These are phyloP conservation scores for Napeogenes sylphis DNA, from an alignment of 2,888 invertebrate genomes.

Conservation along the genomic window DNA sequence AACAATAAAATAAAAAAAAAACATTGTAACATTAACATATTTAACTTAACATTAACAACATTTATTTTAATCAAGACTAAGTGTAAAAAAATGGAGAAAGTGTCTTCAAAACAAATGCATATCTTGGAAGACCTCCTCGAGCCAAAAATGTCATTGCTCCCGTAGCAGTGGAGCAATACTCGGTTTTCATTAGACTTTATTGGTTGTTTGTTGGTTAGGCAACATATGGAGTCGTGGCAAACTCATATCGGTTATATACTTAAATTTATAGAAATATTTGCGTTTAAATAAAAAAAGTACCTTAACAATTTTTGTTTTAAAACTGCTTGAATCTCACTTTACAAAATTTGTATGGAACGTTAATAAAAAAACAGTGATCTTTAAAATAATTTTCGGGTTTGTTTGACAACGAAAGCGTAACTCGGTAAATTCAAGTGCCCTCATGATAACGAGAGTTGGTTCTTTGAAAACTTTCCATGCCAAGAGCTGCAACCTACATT, in stretches of 20 bases:
- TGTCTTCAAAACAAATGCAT: neutral
- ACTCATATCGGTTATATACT: conserved; percentile 26
- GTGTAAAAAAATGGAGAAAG: too few relatives aligned
- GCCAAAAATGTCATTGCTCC: conserved; percentile 18
- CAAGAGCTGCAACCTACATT: conserved; percentile 17
- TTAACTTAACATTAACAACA: too few relatives aligned
- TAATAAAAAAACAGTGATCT: neutral
- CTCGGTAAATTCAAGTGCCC: conserved; percentile 7
- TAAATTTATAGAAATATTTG: neutral
- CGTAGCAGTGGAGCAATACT: conserved; percentile 39
- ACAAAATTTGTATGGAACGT: neutral
- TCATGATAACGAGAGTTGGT: conserved; percentile 10
- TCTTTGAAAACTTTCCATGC: conserved; percentile 9
- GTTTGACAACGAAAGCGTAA: conserved; percentile 1
- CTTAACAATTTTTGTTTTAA: too few relatives aligned
- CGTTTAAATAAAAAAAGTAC: too few relatives aligned
- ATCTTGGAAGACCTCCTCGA: conserved; percentile 8
- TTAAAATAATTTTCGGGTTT: neutral
- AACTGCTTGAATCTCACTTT: too few relatives aligned
- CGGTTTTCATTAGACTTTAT: conserved; percentile 58
- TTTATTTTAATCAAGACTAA: too few relatives aligned
- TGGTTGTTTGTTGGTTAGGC: conserved; percentile 53
- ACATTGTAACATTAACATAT: too few relatives aligned
- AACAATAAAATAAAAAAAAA: too few relatives aligned
- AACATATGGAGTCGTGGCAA: conserved; percentile 49